Evolutionary conservation across 1,140 invertebrate species (phyloP).

Genomic region (Drosophila orena): DNA sequence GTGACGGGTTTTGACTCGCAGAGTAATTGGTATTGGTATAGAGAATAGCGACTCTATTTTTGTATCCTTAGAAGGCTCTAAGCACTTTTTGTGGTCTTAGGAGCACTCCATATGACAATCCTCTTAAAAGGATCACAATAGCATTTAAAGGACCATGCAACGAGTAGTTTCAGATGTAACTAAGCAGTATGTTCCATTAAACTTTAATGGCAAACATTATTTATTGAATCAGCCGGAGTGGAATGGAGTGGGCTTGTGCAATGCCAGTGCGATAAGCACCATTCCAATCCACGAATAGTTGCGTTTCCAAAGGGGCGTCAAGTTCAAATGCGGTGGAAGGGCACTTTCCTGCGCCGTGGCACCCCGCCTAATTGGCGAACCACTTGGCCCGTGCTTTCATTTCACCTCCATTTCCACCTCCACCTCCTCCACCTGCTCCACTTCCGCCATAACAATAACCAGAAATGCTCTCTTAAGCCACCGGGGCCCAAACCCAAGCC

Average conservation of each 20-base stretch:
- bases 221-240: slow-evolving; percentile 1
- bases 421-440: slow-evolving; percentile 1
- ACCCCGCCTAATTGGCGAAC: slow-evolving; percentile 56
- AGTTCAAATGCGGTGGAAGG: background rate
- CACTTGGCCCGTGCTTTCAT: background rate
- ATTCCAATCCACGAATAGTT: background rate
- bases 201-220: slow-evolving; percentile 3
- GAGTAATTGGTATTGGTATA: no score
- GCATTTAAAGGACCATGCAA: background rate
- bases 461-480: slow-evolving; percentile 54
- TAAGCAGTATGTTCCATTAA: background rate
- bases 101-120: no score
- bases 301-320: background rate
- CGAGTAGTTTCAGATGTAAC: background rate
- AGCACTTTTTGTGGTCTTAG: no score
- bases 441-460: slow-evolving; percentile 71
- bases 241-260: background rate
- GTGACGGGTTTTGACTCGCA: no score
- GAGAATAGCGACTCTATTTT: no score
- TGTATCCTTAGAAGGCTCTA: no score
- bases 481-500: slow-evolving; percentile 6
- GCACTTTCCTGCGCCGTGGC: background rate
- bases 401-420: background rate
- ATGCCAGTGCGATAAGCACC: slow-evolving; percentile 1
- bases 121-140: no score